These are phyloP conservation scores for Odontomachus brunneus DNA, from an alignment of 1,140 invertebrate species.

Conservation along the genomic window DNA sequence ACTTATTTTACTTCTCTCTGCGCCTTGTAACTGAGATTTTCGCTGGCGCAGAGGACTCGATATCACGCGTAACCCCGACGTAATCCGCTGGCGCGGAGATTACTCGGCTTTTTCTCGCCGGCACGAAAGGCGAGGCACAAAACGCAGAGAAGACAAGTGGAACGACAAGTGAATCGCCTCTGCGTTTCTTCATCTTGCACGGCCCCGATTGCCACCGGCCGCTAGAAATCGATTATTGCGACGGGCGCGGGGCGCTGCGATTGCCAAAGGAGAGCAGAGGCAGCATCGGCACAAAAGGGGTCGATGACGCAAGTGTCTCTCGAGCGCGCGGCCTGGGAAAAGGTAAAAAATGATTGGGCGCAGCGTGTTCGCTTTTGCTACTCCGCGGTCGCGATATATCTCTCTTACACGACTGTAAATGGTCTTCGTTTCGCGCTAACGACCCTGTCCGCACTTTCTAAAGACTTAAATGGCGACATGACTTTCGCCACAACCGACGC, in stretches of 20 bases:
- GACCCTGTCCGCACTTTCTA: conserved; percentile 52
- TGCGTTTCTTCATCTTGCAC: not conserved
- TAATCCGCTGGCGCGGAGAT: too few species aligned
- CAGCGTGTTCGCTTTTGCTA: not conserved
- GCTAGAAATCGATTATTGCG: conserved; percentile 44
- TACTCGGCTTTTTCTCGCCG: too few species aligned
- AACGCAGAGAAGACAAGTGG: too few species aligned
- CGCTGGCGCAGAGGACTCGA: too few species aligned
- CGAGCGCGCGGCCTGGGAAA: conserved; percentile 41
- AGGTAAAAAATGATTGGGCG: conserved; percentile 13
- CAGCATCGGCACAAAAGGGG: too few species aligned
- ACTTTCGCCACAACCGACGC: conserved; percentile 20
- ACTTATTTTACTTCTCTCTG: not conserved
- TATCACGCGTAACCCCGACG: not conserved
- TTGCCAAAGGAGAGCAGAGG: too few species aligned
- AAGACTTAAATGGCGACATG: conserved; percentile 41
- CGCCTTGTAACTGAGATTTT: not conserved
- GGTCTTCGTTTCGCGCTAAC: conserved; percentile 45
- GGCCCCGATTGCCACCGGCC: not conserved
- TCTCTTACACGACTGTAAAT: conserved; percentile 33
- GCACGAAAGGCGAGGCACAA: too few species aligned
- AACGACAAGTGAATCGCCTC: too few species aligned
- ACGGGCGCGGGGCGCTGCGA: too few species aligned
- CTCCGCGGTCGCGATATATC: conserved; percentile 27
- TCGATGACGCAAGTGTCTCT: conserved; percentile 39